Percentiles rank a stretch among this genome's conserved stretches.
These are phyloP conservation scores for Formicarius rufipectus DNA, from an alignment of 2,113 vertebrate genomes.

Conservation along the genomic window DNA sequence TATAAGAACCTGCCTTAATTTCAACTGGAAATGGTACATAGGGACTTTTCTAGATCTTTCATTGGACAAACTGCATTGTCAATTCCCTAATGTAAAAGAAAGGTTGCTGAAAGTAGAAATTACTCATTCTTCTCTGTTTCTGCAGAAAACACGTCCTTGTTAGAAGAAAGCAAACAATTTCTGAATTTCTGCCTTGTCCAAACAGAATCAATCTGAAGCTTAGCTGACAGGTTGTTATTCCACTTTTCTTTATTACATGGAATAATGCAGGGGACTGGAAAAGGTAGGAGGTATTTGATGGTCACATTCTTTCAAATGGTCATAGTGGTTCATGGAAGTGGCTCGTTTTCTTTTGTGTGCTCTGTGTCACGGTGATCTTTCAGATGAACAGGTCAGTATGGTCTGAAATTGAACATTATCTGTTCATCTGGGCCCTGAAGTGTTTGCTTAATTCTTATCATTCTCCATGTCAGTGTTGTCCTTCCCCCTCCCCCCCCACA, in stretches of 20 bases:
- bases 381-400: constrained; percentile 22
- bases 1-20: neutral
- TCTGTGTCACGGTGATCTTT: constrained; percentile 45
- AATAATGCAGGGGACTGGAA: neutral
- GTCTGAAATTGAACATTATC: constrained; percentile 31
- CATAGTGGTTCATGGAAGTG: neutral
- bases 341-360: neutral
- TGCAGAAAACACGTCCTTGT: neutral
- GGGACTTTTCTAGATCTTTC: neutral
- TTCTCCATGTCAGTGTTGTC: neutral
- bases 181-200: neutral
- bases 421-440: constrained; percentile 19
- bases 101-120: neutral
- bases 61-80: neutral
- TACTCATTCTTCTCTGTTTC: neutral
- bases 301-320: neutral
- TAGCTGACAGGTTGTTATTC: neutral
- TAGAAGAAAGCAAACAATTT: neutral
- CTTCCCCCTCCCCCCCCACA: no score
- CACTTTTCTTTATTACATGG: neutral
- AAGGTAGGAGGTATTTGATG: neutral
- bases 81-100: neutral
- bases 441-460: constrained; percentile 48
- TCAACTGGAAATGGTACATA: neutral
- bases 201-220: neutral